phyloP scores from a whole-genome alignment of 1,140 invertebrate genomes.

The Frieseomelitta varia region DNA sequence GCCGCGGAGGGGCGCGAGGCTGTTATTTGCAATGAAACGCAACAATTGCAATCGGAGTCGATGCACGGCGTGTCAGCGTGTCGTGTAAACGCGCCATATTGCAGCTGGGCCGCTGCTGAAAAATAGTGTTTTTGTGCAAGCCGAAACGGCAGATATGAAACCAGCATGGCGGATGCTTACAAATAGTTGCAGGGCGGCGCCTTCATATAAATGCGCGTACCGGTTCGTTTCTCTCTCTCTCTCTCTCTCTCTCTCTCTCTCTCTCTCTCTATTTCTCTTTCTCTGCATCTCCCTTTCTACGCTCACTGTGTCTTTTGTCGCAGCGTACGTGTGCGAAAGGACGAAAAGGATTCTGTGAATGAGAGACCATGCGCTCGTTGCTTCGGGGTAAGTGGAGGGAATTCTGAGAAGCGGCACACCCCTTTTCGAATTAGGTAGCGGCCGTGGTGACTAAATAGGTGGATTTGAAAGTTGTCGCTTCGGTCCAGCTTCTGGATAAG shows the following conservation, averaged over 20 bases:
- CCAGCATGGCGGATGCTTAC: constrained; percentile 82
- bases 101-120: constrained; percentile 63
- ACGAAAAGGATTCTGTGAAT: constrained; percentile 69
- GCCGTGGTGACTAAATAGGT: constrained; percentile 12
- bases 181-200: constrained; percentile 80
- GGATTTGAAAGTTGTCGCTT: not conserved
- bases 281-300: not conserved
- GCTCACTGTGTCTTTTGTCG: constrained; percentile 68
- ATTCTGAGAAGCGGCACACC: constrained; percentile 12
- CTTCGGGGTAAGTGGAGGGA: constrained; percentile 14
- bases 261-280: too few relatives aligned
- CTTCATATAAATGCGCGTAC: constrained; percentile 61
- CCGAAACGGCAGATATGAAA: constrained; percentile 78
- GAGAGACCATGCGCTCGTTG: constrained; percentile 12
- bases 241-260: not conserved
- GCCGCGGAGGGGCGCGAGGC: constrained; percentile 37
- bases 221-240: constrained; percentile 24
- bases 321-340: constrained; percentile 55
- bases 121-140: constrained; percentile 79
- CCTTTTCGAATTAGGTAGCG: constrained; percentile 2
- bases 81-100: constrained; percentile 72
- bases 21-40: constrained; percentile 78
- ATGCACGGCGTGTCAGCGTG: constrained; percentile 30
- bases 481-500: not conserved
- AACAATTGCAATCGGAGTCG: constrained; percentile 73